Percentiles rank a stretch among this genome's conserved stretches.
Conservation (phyloP, 2,888 invertebrate species). For the Ferrisia virgata region DNA sequence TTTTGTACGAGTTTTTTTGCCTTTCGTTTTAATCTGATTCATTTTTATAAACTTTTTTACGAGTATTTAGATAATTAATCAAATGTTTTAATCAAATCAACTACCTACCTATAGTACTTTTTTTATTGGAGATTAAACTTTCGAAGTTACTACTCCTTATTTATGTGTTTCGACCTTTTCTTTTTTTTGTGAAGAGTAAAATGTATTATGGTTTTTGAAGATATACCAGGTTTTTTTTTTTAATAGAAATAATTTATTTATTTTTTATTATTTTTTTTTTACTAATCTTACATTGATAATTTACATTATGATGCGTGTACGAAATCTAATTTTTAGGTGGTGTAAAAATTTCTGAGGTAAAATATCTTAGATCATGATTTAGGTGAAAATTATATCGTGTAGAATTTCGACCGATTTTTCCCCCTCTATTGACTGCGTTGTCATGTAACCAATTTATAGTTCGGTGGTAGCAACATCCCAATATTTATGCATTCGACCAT, state of each 20-base stretch:
- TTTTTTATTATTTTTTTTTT: background rate
- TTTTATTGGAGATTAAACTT: background rate
- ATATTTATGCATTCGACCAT: constrained; percentile 82
- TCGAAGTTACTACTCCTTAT: background rate
- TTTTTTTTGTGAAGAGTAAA: no score
- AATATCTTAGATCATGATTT: no score
- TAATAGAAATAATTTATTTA: background rate
- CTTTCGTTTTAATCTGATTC: background rate
- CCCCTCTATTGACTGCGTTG: no score
- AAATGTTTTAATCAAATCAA: background rate
- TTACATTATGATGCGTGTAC: background rate
- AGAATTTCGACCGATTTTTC: no score
- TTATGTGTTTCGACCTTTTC: background rate
- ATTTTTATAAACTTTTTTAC: no score
- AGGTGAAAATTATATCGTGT: no score
- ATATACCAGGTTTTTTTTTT: no score
- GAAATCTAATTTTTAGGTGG: no score
- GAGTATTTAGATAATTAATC: background rate
- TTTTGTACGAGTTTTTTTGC: background rate
- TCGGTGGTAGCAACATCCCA: constrained; percentile 89
- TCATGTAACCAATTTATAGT: constrained; percentile 57
- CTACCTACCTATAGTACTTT: background rate
- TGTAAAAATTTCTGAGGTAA: no score
- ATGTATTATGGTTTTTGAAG: no score
- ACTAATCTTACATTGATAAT: background rate